These are phyloP conservation scores for Argyra leucocephala DNA, from an alignment of 2,888 invertebrate species.

Conservation along the genomic window DNA sequence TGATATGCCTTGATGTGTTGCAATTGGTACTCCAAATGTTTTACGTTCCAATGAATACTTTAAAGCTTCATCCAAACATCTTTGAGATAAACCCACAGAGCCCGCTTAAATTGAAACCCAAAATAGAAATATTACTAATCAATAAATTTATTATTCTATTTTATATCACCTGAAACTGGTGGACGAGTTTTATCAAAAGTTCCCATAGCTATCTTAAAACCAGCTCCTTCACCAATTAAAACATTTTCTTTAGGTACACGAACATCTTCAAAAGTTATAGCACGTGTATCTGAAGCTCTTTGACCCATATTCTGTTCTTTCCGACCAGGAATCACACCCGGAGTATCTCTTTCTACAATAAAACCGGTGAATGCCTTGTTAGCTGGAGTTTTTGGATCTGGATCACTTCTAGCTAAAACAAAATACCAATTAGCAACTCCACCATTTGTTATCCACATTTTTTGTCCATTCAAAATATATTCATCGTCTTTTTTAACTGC, in stretches of 20 bases:
- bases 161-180: conserved; percentile 63
- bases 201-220: conserved; percentile 95
- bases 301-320: conserved; percentile 98
- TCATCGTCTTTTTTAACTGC: conserved; percentile 93
- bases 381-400: conserved; percentile 84
- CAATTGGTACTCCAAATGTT: conserved; percentile 79
- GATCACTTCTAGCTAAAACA: conserved; percentile 83
- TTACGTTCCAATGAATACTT: conserved; percentile 88
- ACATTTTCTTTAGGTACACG: conserved; percentile 90
- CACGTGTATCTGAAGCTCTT: conserved; percentile 87
- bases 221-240: conserved; percentile 77
- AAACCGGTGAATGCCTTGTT: conserved; percentile 94
- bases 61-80: conserved; percentile 85
- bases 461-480: conserved; percentile 88
- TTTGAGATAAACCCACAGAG: conserved; percentile 81
- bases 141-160: too few species aligned
- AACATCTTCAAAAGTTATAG: conserved; percentile 95
- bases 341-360: conserved; percentile 83
- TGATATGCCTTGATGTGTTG: conserved; percentile 77
- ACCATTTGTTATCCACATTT: conserved; percentile 99
- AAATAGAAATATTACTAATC: neutral
- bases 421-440: conserved; percentile 96
- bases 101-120: conserved; percentile 52
- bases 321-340: conserved; percentile 79
- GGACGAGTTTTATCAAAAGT: conserved; percentile 93